These are phyloP conservation scores for Syngnathus acus DNA, from an alignment of 2,797 vertebrate genomes.

Conservation along the genomic window DNA sequence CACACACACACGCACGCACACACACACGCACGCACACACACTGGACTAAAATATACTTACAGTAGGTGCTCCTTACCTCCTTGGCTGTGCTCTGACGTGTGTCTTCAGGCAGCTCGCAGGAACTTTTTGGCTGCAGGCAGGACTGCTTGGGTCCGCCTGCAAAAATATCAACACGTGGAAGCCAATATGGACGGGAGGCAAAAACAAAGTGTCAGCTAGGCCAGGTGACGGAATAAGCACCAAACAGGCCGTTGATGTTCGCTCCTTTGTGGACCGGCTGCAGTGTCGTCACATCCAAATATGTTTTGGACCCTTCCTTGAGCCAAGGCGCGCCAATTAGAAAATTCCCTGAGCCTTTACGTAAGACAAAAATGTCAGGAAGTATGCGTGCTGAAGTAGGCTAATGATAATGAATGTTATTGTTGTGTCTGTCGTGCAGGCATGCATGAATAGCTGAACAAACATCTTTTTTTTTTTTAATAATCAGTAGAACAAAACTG, in stretches of 20 bases:
- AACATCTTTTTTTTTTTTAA: neutral
- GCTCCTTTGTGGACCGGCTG: neutral
- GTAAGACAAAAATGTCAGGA: no score
- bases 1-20: neutral
- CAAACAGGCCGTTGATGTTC: neutral
- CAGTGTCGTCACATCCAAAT: neutral
- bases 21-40: neutral
- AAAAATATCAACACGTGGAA: neutral
- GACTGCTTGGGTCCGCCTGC: neutral
- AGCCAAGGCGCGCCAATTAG: neutral
- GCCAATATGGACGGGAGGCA: neutral
- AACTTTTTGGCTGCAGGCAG: neutral
- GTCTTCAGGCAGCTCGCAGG: neutral
- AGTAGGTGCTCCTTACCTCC: neutral
- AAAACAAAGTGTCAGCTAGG: neutral
- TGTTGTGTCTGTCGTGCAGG: neutral
- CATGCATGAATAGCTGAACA: neutral
- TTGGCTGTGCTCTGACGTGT: neutral
- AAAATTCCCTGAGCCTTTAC: no score
- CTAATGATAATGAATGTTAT: neutral
- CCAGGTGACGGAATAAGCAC: neutral
- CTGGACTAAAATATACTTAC: neutral
- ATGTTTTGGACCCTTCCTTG: neutral
- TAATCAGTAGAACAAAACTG: no score
- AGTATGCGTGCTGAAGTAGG: no score